Conservation (phyloP, 2,113 vertebrate genomes). For the Psettodes erumei region DNA sequence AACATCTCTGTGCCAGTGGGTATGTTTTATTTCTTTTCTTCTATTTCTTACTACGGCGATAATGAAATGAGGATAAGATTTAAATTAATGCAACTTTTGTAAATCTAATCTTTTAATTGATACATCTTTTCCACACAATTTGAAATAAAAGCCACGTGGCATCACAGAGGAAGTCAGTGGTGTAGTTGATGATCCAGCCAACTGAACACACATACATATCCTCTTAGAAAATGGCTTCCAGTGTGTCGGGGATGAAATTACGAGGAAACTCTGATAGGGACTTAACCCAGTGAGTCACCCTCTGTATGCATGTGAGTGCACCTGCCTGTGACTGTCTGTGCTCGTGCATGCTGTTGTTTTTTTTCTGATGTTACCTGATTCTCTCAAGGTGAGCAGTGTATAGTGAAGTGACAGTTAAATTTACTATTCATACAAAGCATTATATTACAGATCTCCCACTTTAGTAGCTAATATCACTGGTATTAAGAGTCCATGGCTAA, state of each 20-base stretch:
- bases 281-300: conserved; percentile 3
- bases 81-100: conserved; percentile 14
- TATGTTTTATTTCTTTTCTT: not conserved
- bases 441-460: not conserved
- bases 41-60: not conserved
- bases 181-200: conserved; percentile 24
- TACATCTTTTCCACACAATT: not conserved
- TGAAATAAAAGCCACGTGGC: conserved; percentile 13
- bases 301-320: conserved; percentile 18
- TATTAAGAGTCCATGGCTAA: not conserved
- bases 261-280: conserved; percentile 13
- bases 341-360: conserved; percentile 45
- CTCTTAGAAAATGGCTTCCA: not conserved
- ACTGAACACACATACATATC: too few species aligned
- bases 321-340: conserved; percentile 4
- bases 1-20: not conserved
- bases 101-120: conserved; percentile 4
- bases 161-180: not conserved
- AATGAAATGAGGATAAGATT: conserved; percentile 16
- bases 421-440: not conserved
- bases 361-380: not conserved
- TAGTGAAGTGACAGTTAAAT: not conserved
- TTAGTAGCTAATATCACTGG: not conserved
- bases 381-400: conserved; percentile 14
- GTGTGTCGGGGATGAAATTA: conserved; percentile 10